Conservation (phyloP, 1,140 invertebrate species). For the Hypothenemus hampei region DNA sequence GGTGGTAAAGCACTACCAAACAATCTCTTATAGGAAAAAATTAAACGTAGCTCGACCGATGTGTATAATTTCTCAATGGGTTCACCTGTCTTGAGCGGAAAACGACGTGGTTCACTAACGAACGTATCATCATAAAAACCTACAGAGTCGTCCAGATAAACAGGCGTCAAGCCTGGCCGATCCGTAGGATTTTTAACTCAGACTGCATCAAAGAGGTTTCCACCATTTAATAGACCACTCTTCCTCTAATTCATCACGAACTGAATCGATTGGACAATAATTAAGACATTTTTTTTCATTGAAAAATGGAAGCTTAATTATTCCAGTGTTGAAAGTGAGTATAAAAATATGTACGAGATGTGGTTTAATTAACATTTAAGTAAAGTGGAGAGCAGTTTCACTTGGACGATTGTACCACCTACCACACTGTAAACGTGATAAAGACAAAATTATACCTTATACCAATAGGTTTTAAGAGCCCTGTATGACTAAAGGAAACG, state of each 20-base stretch:
- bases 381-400: not conserved
- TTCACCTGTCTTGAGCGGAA: conserved; percentile 27
- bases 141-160: conserved; percentile 17
- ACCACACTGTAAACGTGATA: conserved; percentile 43
- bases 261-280: too few species aligned
- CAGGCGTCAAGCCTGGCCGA: conserved; percentile 1
- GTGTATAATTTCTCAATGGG: conserved; percentile 18
- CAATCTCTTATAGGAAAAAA: too few species aligned
- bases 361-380: too few species aligned
- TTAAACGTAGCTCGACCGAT: not conserved
- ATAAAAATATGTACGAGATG: too few species aligned
- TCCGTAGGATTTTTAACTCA: too few species aligned
- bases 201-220: too few species aligned
- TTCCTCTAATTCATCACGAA: too few species aligned
- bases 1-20: too few species aligned
- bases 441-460: conserved; percentile 45
- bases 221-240: too few species aligned
- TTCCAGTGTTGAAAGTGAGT: too few species aligned
- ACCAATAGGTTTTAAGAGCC: conserved; percentile 38
- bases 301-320: too few species aligned
- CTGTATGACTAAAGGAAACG: conserved; percentile 11
- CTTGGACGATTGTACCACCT: conserved; percentile 33
- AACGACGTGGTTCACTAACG: conserved; percentile 40
- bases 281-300: too few species aligned
- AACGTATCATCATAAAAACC: conserved; percentile 40